Percentiles rank a stretch among this genome's conserved stretches.
Evolutionary conservation across 2,888 invertebrate genomes (phyloP).

Genomic region (Girardia tigrina): DNA sequence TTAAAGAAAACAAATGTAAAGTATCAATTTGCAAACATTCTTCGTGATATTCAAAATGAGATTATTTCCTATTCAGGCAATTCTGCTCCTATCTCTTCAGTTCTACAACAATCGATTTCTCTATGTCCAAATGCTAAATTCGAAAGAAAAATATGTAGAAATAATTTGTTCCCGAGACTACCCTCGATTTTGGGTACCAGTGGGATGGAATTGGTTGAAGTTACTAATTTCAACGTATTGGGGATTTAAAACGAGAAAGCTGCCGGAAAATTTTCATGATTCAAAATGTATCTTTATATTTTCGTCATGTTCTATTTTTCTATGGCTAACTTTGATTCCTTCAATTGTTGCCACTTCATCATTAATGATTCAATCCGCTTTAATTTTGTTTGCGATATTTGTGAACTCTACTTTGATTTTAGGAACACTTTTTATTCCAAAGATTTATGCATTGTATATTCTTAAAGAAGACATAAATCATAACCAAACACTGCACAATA

Average conservation of each 20-base stretch:
- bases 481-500: constrained; percentile 1
- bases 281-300: not conserved
- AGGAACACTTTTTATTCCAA: constrained; percentile 13
- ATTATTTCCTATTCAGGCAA: no score
- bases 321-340: not conserved
- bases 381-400: not conserved
- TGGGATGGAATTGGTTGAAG: constrained; percentile 3
- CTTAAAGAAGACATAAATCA: not conserved
- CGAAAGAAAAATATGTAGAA: constrained; percentile 1
- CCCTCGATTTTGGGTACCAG: constrained; percentile 8
- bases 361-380: constrained; percentile 1
- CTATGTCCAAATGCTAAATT: not conserved
- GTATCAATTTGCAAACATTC: no score
- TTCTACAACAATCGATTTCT: constrained; percentile 15
- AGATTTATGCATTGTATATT: constrained; percentile 10
- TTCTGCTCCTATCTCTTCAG: not conserved
- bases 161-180: not conserved
- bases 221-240: constrained; percentile 14
- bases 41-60: no score
- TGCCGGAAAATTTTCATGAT: constrained; percentile 10
- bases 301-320: constrained; percentile 1
- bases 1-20: no score
- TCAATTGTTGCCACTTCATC: not conserved
- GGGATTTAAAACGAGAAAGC: not conserved
- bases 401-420: not conserved